A percentile compares a stretch with the other conserved stretches of the same genome.
These are phyloP conservation scores for Misgurnus mizolepis DNA, from an alignment of 2,113 vertebrate genomes.

Conservation along the genomic window DNA sequence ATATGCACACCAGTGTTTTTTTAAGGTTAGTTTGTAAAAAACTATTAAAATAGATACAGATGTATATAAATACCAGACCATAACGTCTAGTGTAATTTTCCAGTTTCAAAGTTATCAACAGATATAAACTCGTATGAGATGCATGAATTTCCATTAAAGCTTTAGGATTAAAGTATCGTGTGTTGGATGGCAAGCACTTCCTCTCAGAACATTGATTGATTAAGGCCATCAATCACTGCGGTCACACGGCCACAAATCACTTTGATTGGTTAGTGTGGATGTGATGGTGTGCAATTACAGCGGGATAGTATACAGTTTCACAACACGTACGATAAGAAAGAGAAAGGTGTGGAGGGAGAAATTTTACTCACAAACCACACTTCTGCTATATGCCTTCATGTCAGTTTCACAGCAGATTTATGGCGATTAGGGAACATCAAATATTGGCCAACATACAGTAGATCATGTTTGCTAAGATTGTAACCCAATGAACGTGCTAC, in stretches of 20 bases:
- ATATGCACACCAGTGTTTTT: no score
- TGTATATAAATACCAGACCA: background rate
- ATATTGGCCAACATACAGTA: background rate
- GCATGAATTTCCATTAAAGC: background rate
- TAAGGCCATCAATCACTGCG: slow-evolving; percentile 9
- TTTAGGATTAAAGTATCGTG: background rate
- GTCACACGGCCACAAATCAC: slow-evolving; percentile 32
- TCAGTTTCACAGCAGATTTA: background rate
- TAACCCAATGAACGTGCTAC: no score
- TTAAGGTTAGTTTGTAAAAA: background rate
- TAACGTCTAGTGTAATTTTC: background rate
- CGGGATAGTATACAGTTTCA: slow-evolving; percentile 22
- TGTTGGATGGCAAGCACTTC: background rate
- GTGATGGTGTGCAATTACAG: slow-evolving; percentile 34
- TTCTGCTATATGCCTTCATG: no score
- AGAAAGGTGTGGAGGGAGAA: slow-evolving; percentile 15
- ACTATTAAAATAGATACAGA: background rate
- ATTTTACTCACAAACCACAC: background rate
- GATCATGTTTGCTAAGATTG: background rate
- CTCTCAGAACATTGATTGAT: slow-evolving; percentile 18
- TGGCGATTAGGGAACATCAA: background rate
- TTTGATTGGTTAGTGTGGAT: slow-evolving; percentile 25
- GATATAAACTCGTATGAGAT: slow-evolving; percentile 12
- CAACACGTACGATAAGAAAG: slow-evolving; percentile 38
- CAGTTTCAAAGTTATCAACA: background rate